Percentiles rank a stretch among this genome's conserved stretches.
Conservation (phyloP, 2,888 invertebrate genomes). For the Diarsia brunnea region DNA sequence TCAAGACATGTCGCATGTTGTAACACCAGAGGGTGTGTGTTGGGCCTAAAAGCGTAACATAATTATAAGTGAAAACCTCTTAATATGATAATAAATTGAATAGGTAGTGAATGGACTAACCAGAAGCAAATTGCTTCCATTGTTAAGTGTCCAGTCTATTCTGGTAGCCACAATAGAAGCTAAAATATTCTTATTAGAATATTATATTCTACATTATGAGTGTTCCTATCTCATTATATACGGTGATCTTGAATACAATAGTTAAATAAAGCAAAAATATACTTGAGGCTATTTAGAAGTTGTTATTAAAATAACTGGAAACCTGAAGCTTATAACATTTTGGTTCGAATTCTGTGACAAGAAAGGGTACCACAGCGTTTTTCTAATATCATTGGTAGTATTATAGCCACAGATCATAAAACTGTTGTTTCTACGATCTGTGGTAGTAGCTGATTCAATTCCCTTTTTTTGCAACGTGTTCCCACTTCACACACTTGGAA, state of each 20-base stretch:
- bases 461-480: neutral
- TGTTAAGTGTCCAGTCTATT: conserved; percentile 25
- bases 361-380: too few relatives aligned
- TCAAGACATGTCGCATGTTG: neutral
- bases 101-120: conserved; percentile 29
- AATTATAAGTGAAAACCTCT: conserved; percentile 17
- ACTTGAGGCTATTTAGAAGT: neutral
- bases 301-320: neutral
- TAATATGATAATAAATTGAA: conserved; percentile 32
- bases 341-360: neutral
- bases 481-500: too few relatives aligned
- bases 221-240: neutral
- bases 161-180: conserved; percentile 13
- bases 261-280: neutral
- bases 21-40: neutral
- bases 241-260: neutral
- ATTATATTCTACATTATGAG: conserved; percentile 14
- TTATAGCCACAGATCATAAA: too few relatives aligned
- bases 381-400: neutral
- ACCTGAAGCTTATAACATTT: neutral
- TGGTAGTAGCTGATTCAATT: too few relatives aligned
- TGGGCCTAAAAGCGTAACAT: neutral
- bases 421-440: too few relatives aligned
- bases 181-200: neutral
- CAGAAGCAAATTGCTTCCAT: conserved; percentile 46